Conservation (phyloP, 2,888 invertebrate species). For the Odontomyia ornata region DNA sequence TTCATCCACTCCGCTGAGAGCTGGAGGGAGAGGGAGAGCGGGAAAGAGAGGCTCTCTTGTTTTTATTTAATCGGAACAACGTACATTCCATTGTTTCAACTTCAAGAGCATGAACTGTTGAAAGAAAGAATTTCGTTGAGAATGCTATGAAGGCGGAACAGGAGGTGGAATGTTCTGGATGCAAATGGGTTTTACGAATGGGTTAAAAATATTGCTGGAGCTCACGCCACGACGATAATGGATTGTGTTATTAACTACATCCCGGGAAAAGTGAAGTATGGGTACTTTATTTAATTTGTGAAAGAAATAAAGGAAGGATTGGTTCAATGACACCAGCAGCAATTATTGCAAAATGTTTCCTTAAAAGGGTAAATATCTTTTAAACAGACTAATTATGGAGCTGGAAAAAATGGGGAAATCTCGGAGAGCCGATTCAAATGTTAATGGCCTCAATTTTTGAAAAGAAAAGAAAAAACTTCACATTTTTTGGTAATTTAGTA, state of each 20-base stretch:
- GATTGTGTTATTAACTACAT: constrained; percentile 36
- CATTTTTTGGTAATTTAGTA: too few relatives aligned
- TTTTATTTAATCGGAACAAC: background rate
- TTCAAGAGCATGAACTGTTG: background rate
- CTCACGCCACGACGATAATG: constrained; percentile 37
- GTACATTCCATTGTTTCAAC: background rate
- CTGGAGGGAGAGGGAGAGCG: too few relatives aligned
- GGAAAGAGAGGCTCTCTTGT: background rate
- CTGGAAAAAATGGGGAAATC: too few relatives aligned
- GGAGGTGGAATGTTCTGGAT: background rate
- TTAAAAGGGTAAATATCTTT: too few relatives aligned
- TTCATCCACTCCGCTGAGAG: constrained; percentile 13
- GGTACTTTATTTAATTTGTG: background rate
- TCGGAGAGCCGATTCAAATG: too few relatives aligned
- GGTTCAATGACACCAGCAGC: too few relatives aligned
- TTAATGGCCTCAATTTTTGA: too few relatives aligned
- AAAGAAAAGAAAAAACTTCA: too few relatives aligned
- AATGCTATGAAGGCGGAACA: background rate
- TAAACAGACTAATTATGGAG: too few relatives aligned
- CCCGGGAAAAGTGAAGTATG: background rate
- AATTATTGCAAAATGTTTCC: too few relatives aligned
- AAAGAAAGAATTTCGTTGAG: background rate
- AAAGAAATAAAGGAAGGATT: too few relatives aligned
- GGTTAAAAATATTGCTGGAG: background rate
- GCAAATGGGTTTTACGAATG: background rate